A percentile compares a stretch with the other conserved stretches of the same genome.
These are phyloP conservation scores for Andrena bicolor DNA, from an alignment of 2,888 invertebrate species.

Conservation along the genomic window DNA sequence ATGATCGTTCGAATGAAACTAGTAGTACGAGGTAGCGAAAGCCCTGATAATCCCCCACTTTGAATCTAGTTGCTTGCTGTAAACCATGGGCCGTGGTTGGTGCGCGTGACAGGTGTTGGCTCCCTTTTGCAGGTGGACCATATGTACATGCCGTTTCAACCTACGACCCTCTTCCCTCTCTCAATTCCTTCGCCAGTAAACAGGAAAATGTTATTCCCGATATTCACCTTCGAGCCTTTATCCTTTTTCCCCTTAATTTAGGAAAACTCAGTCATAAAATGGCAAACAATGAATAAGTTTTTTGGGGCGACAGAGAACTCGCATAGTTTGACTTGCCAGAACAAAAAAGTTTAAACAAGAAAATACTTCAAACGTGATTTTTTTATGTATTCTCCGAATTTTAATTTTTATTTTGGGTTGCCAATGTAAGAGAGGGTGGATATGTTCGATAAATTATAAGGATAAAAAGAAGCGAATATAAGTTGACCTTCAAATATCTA, in stretches of 20 bases:
- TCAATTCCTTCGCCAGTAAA: conserved; percentile 19
- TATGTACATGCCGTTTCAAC: conserved; percentile 66
- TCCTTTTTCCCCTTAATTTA: background rate
- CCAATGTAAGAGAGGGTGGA: too few species aligned
- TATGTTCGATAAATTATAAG: too few species aligned
- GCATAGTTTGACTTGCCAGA: too few species aligned
- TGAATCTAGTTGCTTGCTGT: conserved; percentile 49
- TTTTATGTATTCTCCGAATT: too few species aligned
- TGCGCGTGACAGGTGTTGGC: conserved; percentile 79
- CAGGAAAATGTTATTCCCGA: conserved; percentile 11
- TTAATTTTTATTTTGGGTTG: too few species aligned
- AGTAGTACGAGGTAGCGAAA: conserved; percentile 60
- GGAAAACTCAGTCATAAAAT: too few species aligned
- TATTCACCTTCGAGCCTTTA: conserved; percentile 11
- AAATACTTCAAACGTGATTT: too few species aligned
- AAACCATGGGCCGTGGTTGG: conserved; percentile 62
- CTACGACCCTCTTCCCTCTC: conserved; percentile 60
- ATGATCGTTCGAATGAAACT: conserved; percentile 65
- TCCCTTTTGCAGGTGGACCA: conserved; percentile 80
- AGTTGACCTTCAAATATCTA: too few species aligned
- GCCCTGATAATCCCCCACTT: conserved; percentile 58
- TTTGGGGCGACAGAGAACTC: too few species aligned
- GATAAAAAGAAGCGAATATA: too few species aligned
- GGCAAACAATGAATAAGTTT: too few species aligned
- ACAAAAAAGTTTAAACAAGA: too few species aligned